phyloP scores from a whole-genome alignment of 2,113 vertebrate genomes.

The Nothoprocta pentlandii region DNA sequence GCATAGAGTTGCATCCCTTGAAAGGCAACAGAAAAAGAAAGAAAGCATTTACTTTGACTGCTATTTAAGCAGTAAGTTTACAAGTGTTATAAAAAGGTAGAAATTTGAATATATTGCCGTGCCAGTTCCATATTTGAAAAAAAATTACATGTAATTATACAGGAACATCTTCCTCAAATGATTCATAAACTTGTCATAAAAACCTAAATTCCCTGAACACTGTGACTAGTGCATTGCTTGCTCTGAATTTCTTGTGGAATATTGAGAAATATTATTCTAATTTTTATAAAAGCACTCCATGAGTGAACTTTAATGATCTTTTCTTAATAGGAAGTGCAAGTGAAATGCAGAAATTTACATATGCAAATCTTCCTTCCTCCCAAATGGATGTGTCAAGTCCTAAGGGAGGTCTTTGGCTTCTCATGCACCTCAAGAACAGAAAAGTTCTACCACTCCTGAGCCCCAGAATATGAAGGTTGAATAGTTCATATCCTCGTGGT shows the following conservation, averaged over 20 bases:
- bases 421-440: not conserved
- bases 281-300: not conserved
- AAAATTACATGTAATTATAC: not conserved
- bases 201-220: not conserved
- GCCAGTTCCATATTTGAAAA: not conserved
- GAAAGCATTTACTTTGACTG: accelerated
- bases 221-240: not conserved
- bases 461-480: not conserved
- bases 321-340: not conserved
- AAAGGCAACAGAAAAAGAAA: not conserved
- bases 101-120: not conserved
- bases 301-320: not conserved
- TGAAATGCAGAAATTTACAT: not conserved
- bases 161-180: not conserved
- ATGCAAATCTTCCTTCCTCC: not conserved
- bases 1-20: not conserved
- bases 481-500: not conserved
- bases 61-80: not conserved
- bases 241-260: not conserved
- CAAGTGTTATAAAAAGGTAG: not conserved
- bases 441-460: not conserved
- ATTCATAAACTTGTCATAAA: not conserved
- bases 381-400: not conserved
- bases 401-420: not conserved
- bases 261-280: not conserved